Base-by-base conservation (phyloP, 35 echinoderm and acorn worm species). In the Nesometra sesokonis region DNA sequence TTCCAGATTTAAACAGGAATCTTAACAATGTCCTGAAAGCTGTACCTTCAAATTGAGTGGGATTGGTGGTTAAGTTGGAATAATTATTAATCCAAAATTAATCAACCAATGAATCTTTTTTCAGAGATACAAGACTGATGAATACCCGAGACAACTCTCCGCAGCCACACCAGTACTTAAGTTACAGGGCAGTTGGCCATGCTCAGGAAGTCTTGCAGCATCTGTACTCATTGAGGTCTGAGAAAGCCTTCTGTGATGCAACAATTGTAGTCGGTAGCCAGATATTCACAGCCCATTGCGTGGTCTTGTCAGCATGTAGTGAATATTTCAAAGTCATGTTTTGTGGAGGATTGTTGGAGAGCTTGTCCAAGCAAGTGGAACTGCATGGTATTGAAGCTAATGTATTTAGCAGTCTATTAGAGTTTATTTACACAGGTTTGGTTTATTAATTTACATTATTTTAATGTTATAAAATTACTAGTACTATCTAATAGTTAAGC, bases 351-450 rank as follows among this genome's bases (percentile, higher is more conserved):
- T 35, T 97, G 77, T 89, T 89, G 33, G 95, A 97, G 76, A 36
- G 78, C 0, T 34, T 80, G 9, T 86, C 93, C 77, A 86, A 89
- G 23, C 84, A 84, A 32, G 88, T 97, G 0, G 92, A 93, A 35
- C 91, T 97, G 23, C 87, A 91, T 32, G 84, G 85, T 23, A 78
- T 97, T 77, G 89, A 93, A 35, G 82, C 86, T 34, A 17, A 34
- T 47, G 39, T 91, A 30, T 91, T 97, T 15, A 47, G 89, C 27
- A 34, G 39, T 0, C 36, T 97, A 29, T 33, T 97, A 34, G 89
- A 97, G 17, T 97, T 93, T 85, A 89, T 97, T 39, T 97, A 97
- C 57, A 93, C 91, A 81, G 95, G 95, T 46, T 85, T 80, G 27
- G 5, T 23, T 32, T 30, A 13, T 0, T 37, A 30, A 30, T 13